Evolutionary conservation across 2,888 invertebrate genomes (phyloP).

Genomic region (Eilema sororculum): DNA sequence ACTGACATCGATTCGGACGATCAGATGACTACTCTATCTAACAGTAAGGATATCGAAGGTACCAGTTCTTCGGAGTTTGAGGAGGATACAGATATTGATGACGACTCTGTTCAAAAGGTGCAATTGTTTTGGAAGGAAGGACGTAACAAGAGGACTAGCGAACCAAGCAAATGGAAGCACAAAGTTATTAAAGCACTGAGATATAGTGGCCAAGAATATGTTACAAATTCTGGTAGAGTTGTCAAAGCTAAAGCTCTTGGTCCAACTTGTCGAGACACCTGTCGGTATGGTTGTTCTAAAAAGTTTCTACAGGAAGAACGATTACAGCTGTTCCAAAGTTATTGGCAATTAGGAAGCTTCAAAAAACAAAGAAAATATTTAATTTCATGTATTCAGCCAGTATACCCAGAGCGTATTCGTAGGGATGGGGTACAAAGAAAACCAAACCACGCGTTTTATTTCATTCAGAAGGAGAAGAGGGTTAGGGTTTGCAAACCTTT

Average conservation of each 20-base stretch:
- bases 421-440: neutral
- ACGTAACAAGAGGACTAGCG: neutral
- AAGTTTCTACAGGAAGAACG: neutral
- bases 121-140: neutral
- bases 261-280: neutral
- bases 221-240: neutral
- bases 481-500: conserved; percentile 4
- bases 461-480: neutral
- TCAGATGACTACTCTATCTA: neutral
- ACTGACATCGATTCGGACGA: neutral
- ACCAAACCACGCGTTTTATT: conserved; percentile 6
- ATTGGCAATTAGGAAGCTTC: neutral
- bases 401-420: neutral
- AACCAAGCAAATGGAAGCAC: conserved; percentile 10
- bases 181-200: conserved; percentile 2
- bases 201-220: conserved; percentile 13
- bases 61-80: neutral
- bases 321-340: neutral
- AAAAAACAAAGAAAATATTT: conserved; percentile 6
- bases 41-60: neutral
- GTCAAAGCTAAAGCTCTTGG: conserved; percentile 6
- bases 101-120: neutral
- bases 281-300: neutral
- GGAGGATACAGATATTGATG: no score
- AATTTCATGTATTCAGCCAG: neutral